A percentile compares a stretch with the other conserved stretches of the same genome.
Evolutionary conservation across 53 echinoderm and acorn worm genomes (phyloP).

Genomic region (Holothuria leucospilota): DNA sequence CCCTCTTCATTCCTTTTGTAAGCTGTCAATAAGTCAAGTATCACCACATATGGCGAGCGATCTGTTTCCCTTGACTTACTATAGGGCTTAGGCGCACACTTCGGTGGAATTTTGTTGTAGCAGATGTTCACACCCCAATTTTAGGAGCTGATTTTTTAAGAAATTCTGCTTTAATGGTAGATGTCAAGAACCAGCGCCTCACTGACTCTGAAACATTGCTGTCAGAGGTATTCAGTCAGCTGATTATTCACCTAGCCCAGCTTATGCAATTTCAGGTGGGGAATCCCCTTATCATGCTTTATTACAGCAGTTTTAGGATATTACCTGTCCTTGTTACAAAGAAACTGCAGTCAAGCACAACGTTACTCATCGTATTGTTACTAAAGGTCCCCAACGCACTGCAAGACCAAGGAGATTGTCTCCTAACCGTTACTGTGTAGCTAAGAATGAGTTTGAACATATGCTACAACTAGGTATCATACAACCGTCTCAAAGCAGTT

Average conservation of each 20-base stretch:
- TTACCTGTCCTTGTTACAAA: no score
- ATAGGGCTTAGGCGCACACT: not conserved
- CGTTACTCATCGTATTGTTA: conserved; percentile 26
- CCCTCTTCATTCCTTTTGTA: not conserved
- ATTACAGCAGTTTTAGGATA: not conserved
- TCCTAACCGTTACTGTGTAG: conserved; percentile 11
- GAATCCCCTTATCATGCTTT: not conserved
- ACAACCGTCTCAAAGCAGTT: conserved; percentile 50
- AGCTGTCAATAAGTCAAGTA: not conserved
- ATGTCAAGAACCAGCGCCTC: not conserved
- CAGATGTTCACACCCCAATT: conserved; percentile 41
- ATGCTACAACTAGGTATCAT: conserved; percentile 65
- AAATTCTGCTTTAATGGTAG: conserved; percentile 56
- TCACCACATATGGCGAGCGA: not conserved
- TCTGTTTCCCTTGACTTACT: not conserved
- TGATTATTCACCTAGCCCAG: no score
- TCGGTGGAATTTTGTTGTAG: conserved; percentile 52
- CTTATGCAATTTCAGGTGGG: not conserved
- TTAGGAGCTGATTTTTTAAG: conserved; percentile 69
- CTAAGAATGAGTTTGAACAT: conserved; percentile 58
- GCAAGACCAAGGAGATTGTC: conserved; percentile 46
- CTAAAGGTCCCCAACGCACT: conserved; percentile 50
- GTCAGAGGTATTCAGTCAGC: not conserved
- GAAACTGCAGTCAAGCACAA: not conserved
- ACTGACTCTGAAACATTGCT: no score